A percentile compares a stretch with the other conserved stretches of the same genome.
These are phyloP conservation scores for Podabrus alpinus DNA, from an alignment of 2,888 invertebrate genomes.

Conservation along the genomic window DNA sequence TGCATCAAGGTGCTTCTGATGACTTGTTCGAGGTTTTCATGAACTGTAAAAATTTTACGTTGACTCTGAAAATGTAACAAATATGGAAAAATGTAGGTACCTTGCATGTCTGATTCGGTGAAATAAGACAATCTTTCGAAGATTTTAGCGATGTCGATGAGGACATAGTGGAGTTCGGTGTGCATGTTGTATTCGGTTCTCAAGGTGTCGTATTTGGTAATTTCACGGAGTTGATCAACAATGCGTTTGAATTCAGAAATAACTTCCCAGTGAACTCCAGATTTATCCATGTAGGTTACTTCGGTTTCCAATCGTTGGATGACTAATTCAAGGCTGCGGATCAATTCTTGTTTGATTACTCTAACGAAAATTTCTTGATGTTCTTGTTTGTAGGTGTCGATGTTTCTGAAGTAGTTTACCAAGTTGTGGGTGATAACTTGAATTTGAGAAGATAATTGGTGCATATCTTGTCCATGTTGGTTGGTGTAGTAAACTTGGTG, in stretches of 20 bases:
- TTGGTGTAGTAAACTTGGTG: slow-evolving; percentile 12
- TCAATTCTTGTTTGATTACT: not conserved
- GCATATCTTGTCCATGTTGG: not conserved
- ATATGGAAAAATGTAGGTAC: not conserved
- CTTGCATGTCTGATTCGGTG: not conserved
- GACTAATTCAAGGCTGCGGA: not conserved
- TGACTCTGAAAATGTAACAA: not conserved
- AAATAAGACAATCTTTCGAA: slow-evolving; percentile 9
- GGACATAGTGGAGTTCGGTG: slow-evolving; percentile 2
- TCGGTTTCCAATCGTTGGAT: slow-evolving; percentile 5
- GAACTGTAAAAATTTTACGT: not conserved
- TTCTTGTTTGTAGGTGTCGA: slow-evolving; percentile 3
- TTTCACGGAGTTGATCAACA: not conserved
- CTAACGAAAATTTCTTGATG: not conserved
- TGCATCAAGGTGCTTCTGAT: slow-evolving; percentile 13
- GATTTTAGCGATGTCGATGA: slow-evolving; percentile 9
- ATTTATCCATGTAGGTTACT: slow-evolving; percentile 5
- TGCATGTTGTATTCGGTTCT: not conserved
- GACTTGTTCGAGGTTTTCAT: slow-evolving; percentile 2
- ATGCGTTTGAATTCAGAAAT: not conserved
- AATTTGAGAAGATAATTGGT: slow-evolving; percentile 12
- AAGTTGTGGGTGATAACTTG: slow-evolving; percentile 18
- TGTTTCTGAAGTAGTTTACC: slow-evolving; percentile 8
- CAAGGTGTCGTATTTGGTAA: not conserved
- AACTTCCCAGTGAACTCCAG: not conserved